Conservation (phyloP, 2,797 vertebrate genomes). For the Cynopterus sphinx region DNA sequence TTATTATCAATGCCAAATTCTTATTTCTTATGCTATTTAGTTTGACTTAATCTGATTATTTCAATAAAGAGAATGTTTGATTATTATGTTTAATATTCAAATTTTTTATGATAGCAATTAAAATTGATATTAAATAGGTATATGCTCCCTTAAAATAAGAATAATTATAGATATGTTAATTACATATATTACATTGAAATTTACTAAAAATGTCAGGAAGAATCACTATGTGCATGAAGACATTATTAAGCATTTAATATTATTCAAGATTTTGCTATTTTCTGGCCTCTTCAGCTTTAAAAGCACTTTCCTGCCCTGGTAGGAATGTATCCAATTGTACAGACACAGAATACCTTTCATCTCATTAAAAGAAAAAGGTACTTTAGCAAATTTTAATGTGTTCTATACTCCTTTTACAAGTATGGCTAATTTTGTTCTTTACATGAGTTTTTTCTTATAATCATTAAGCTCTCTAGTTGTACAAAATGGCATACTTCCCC, state of each 20-base stretch:
- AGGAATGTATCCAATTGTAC: slow-evolving; percentile 30
- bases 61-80: background rate
- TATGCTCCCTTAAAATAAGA: background rate
- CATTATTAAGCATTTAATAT: slow-evolving; percentile 37
- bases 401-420: slow-evolving; percentile 35
- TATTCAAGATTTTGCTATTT: slow-evolving; percentile 27
- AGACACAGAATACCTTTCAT: slow-evolving; percentile 48
- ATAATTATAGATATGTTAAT: background rate
- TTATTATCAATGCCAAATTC: background rate
- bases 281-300: slow-evolving; percentile 40
- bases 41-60: background rate
- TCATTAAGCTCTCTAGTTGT: slow-evolving; percentile 47
- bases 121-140: background rate
- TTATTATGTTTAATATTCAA: background rate
- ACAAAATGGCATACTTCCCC: background rate
- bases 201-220: background rate
- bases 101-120: background rate
- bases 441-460: slow-evolving; percentile 44
- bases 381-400: slow-evolving; percentile 45
- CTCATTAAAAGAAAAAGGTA: slow-evolving; percentile 61
- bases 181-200: background rate
- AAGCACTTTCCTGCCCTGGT: slow-evolving; percentile 12
- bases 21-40: background rate
- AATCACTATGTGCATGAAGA: slow-evolving; percentile 5
- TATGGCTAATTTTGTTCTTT: slow-evolving; percentile 54